Conservation (phyloP, 2,797 vertebrate genomes). For the Spinus olivaceus region DNA sequence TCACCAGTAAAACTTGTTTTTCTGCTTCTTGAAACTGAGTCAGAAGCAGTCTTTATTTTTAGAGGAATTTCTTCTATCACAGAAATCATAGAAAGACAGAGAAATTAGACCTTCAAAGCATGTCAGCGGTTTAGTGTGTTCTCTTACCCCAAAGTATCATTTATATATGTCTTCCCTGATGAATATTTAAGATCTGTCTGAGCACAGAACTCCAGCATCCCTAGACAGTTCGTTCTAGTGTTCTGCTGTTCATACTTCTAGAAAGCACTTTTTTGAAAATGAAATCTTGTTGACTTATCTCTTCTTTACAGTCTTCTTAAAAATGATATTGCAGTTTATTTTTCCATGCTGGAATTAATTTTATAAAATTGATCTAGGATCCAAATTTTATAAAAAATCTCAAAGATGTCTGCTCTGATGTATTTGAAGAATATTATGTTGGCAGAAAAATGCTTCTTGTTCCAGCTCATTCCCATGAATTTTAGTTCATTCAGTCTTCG, state of each 20-base stretch:
- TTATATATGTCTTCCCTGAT: not conserved
- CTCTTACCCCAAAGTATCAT: not conserved
- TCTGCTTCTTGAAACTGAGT: not conserved
- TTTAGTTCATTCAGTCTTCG: not conserved
- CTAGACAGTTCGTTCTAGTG: not conserved
- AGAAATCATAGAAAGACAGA: not conserved
- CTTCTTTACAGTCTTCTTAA: not conserved
- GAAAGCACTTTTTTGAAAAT: not conserved
- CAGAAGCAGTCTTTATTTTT: not conserved
- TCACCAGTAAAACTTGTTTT: not conserved
- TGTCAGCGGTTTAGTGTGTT: not conserved
- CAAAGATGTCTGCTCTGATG: not conserved
- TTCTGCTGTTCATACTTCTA: not conserved
- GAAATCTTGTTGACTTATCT: not conserved
- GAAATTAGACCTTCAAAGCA: not conserved
- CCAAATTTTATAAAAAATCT: not conserved
- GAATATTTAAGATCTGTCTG: not conserved
- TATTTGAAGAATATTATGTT: not conserved
- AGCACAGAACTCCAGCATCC: not conserved
- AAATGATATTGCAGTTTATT: not conserved
- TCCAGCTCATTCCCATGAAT: not conserved
- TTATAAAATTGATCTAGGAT: not conserved
- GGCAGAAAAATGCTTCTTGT: not conserved
- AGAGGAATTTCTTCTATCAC: not conserved
- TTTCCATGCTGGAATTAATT: not conserved